A percentile compares a stretch with the other conserved stretches of the same genome.
phyloP scores from a whole-genome alignment of 2,113 vertebrate species.

The Zapus hudsonius region DNA sequence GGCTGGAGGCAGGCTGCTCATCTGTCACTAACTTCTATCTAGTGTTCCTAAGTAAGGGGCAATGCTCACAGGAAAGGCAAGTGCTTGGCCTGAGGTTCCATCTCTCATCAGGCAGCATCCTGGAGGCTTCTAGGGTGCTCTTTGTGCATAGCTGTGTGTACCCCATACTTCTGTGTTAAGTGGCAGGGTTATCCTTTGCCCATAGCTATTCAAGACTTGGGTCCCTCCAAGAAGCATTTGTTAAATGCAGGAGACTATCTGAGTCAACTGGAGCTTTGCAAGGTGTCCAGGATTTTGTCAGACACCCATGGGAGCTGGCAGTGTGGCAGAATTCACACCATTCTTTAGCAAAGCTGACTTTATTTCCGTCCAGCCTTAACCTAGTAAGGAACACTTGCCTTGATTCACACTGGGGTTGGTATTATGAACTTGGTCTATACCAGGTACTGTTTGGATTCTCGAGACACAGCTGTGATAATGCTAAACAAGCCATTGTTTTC shows the following conservation, averaged over 20 bases:
- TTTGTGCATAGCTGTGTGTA: neutral
- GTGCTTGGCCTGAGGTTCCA: neutral
- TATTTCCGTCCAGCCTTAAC: neutral
- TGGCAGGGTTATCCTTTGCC: neutral
- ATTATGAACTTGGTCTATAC: neutral
- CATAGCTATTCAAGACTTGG: neutral
- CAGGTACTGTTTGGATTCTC: neutral
- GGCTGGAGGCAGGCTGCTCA: neutral
- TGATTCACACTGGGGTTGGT: neutral
- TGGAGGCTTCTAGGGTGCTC: neutral
- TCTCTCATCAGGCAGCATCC: neutral
- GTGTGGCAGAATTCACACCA: rapidly evolving
- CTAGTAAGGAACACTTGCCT: neutral
- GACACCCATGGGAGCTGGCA: neutral
- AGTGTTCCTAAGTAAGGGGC: neutral
- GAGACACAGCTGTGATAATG: neutral
- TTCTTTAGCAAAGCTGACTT: neutral
- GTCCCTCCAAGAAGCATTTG: neutral
- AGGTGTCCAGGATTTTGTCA: no score
- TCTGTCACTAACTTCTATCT: neutral
- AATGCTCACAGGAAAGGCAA: neutral
- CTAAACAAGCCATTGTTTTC: neutral
- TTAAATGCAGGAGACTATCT: neutral
- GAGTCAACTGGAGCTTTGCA: neutral
- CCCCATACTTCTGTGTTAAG: neutral